Conservation (phyloP, 2,113 vertebrate genomes). For the Aspidoscelis tigris region DNA sequence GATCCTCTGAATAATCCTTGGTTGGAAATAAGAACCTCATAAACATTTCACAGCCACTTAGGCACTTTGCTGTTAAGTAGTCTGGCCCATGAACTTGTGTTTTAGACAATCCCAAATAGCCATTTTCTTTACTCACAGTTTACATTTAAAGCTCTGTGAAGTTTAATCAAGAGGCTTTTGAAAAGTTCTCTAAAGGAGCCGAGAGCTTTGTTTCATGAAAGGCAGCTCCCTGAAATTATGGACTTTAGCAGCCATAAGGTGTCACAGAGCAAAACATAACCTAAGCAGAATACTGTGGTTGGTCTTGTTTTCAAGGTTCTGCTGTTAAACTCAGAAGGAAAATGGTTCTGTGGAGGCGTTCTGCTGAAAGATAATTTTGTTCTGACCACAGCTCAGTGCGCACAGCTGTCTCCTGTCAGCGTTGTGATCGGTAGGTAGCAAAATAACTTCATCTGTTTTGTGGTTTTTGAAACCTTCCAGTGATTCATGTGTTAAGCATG, state of each 20-base stretch:
- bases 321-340: slow-evolving; percentile 68
- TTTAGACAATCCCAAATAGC: neutral
- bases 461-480: neutral
- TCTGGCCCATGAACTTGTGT: too few species aligned
- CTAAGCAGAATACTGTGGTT: neutral
- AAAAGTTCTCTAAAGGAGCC: neutral
- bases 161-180: neutral
- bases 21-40: neutral
- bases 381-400: slow-evolving; percentile 84
- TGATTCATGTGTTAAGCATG: neutral
- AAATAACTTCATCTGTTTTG: neutral
- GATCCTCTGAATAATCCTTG: neutral
- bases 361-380: slow-evolving; percentile 79
- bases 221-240: neutral
- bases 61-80: neutral
- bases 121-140: neutral
- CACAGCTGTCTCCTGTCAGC: slow-evolving; percentile 56
- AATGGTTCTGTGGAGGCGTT: slow-evolving; percentile 82
- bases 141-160: neutral
- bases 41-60: neutral
- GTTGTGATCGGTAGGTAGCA: slow-evolving; percentile 73
- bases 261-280: neutral
- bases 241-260: neutral
- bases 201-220: neutral
- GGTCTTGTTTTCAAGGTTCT: slow-evolving; percentile 74